A percentile compares a stretch with the other conserved stretches of the same genome.
phyloP scores from a whole-genome alignment of 2,113 vertebrate species.

The Rhombomys opimus region DNA sequence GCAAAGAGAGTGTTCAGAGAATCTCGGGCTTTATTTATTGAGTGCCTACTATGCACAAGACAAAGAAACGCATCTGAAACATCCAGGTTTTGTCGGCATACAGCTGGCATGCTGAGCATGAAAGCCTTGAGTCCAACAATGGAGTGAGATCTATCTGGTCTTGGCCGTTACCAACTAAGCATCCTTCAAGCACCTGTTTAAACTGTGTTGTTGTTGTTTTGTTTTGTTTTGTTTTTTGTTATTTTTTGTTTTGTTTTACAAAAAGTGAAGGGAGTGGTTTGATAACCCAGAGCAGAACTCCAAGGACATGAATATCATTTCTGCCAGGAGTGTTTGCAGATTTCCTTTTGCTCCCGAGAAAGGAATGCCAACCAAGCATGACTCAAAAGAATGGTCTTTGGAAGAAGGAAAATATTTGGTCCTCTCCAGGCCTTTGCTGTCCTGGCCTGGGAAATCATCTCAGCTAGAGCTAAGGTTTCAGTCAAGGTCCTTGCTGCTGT shows the following conservation, averaged over 20 bases:
- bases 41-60: neutral
- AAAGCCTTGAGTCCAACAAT: neutral
- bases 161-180: neutral
- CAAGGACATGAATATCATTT: neutral
- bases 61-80: neutral
- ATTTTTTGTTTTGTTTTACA: neutral
- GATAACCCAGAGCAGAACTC: neutral
- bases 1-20: neutral
- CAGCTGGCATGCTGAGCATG: rapidly evolving
- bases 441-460: neutral
- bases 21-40: neutral
- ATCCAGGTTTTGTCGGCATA: neutral
- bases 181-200: neutral
- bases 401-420: neutral
- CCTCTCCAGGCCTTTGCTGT: neutral
- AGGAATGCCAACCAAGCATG: neutral
- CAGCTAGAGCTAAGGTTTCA: neutral
- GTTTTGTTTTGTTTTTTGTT: too few relatives aligned
- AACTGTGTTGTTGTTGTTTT: neutral
- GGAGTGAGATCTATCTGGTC: neutral
- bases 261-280: neutral
- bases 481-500: neutral
- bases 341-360: neutral
- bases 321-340: neutral
- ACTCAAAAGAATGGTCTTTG: neutral